Evolutionary conservation across 2,113 vertebrate species (phyloP), one percentile per base, ranked within the genome.

Genomic region (Coptodon rendalli): DNA sequence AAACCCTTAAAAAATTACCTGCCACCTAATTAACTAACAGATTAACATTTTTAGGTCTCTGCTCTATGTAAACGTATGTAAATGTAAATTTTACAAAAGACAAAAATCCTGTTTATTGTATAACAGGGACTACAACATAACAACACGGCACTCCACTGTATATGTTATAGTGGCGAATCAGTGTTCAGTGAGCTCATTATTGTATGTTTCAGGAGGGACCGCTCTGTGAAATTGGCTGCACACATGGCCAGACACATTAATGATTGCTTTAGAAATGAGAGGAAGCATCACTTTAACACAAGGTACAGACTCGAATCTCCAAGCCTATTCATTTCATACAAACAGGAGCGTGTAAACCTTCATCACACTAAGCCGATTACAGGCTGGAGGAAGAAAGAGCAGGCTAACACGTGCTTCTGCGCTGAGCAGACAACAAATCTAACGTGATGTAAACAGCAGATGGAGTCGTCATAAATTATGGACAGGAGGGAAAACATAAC

Each of bases 361-460:
- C 63, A 40, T 59, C 54, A 31, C 63, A 80, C n/a, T 91, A 93
- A 93, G 82, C 54, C 8, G 87, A 93, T 93, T 91, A 87, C 19
- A 82, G 76, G 80, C 53, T 9, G 52, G 63, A 63, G 78, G 80
- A 50, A 80, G 80, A 68, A 45, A 53, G 43, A 86, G 54, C 38
- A 45, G 3, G 57, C n/a, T 3, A 73, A 85, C 36, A 2, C 83
- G 81, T 83, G 19, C 81, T 89, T 87, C 73, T 90, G 38, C 48
- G 16, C 27, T 13, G 48, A 52, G 36, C 50, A 83, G 36, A 31
- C 45, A 9, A 56, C 82, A 73, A 52, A 71, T 86, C 76, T 27
- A 52, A 86, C 57, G 71, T 50, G 68, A 9, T 45, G 71, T 29
- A 82, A 83, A 54, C 61, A 63, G 31, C 36, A 48, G 68, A 76